A percentile compares a stretch with the other conserved stretches of the same genome.
phyloP scores from a whole-genome alignment of 2,113 vertebrate genomes.

The Cacatua alba region DNA sequence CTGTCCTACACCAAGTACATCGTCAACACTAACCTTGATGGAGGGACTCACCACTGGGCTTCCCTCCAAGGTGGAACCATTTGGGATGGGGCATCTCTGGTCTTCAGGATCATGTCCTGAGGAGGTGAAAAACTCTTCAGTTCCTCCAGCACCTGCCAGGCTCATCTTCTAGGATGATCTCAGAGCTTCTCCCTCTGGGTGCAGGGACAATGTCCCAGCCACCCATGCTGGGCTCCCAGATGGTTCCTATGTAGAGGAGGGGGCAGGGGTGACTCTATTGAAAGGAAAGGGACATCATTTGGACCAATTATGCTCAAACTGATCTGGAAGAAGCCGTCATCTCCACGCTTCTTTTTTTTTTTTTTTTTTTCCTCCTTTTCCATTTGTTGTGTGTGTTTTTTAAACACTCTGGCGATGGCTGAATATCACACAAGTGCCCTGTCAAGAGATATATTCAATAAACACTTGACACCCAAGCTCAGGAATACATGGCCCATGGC shows the following conservation, averaged over 20 bases:
- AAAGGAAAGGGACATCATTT: constrained; percentile 68
- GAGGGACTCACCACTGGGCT: background rate
- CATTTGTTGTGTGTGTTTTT: constrained; percentile 65
- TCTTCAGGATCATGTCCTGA: background rate
- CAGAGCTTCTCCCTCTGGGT: background rate
- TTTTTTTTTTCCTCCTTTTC: background rate
- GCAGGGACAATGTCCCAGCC: background rate
- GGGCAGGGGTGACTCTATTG: background rate
- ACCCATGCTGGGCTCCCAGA: background rate
- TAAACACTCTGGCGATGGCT: constrained; percentile 45
- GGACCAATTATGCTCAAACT: constrained; percentile 78
- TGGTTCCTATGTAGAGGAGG: background rate
- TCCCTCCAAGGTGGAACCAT: background rate
- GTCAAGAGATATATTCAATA: constrained; percentile 77
- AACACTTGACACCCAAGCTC: constrained; percentile 77
- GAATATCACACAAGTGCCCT: constrained; percentile 72
- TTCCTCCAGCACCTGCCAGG: background rate
- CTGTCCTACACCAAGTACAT: accelerated
- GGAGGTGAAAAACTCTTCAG: background rate
- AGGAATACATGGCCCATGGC: constrained; percentile 79
- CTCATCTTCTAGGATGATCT: background rate
- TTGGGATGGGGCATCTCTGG: background rate
- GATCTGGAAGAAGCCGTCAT: constrained; percentile 53
- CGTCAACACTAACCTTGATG: accelerated
- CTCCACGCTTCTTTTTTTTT: background rate